Evolutionary conservation across 2,797 vertebrate species (phyloP).

Genomic region (Threskiornis aethiopicus): DNA sequence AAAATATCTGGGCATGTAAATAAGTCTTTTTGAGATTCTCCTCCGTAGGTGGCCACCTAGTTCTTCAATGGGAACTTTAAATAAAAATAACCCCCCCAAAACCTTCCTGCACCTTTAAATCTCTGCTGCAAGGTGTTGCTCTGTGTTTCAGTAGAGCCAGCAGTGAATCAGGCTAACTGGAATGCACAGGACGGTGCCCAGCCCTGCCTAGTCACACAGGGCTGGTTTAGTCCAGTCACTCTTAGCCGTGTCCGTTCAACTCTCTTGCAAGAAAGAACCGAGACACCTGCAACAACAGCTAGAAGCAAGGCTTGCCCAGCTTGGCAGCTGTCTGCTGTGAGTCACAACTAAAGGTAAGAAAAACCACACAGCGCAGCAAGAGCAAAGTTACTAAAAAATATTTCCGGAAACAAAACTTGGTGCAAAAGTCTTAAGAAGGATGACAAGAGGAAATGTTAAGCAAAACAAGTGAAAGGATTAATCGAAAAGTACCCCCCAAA

Average conservation of each 20-base stretch:
- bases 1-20: neutral
- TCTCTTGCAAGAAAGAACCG: neutral
- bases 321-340: neutral
- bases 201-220: neutral
- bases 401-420: neutral
- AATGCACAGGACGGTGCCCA: neutral
- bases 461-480: neutral
- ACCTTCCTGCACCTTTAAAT: neutral
- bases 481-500: neutral
- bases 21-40: neutral
- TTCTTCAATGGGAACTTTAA: neutral
- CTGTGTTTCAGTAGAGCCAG: neutral
- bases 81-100: neutral
- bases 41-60: neutral
- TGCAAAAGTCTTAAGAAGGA: neutral
- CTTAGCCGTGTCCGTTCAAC: neutral
- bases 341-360: neutral
- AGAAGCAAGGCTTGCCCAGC: neutral
- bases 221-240: neutral
- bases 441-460: neutral
- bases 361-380: neutral
- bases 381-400: neutral
- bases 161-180: neutral
- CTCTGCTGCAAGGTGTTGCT: neutral
- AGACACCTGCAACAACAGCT: neutral